Percentiles rank a stretch among this genome's conserved stretches.
phyloP scores from a whole-genome alignment of 1,140 invertebrate species.

The Zaprionus capensis region DNA sequence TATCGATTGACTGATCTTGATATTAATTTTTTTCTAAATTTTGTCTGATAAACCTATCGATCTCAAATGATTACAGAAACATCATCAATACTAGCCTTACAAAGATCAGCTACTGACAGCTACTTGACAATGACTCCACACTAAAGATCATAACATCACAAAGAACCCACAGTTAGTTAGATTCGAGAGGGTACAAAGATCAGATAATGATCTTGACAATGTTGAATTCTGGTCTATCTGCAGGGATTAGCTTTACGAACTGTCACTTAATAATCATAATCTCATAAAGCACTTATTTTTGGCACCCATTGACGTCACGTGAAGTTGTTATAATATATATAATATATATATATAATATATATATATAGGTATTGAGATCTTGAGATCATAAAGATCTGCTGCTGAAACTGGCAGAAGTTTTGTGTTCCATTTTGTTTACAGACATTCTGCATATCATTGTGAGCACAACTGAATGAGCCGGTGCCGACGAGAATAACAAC shows the following conservation, averaged over 20 bases:
- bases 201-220: conserved; percentile 1
- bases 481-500: neutral
- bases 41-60: too few species aligned
- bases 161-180: neutral
- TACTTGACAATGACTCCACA: neutral
- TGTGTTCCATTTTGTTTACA: neutral
- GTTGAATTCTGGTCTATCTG: neutral
- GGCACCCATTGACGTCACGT: conserved; percentile 28
- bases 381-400: neutral
- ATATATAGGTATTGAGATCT: neutral
- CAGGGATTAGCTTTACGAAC: conserved; percentile 38
- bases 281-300: conserved; percentile 39
- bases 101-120: neutral
- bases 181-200: neutral
- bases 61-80: neutral
- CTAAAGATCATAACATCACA: conserved; percentile 17
- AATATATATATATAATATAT: neutral
- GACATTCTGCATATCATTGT: conserved; percentile 2
- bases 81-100: too few species aligned
- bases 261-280: conserved; percentile 47
- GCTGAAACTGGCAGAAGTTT: neutral
- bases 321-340: neutral
- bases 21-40: neutral
- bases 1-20: neutral
- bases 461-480: neutral